These are phyloP conservation scores for Poeciliopsis presidionis DNA, from an alignment of 2,797 vertebrate species.

Conservation along the genomic window DNA sequence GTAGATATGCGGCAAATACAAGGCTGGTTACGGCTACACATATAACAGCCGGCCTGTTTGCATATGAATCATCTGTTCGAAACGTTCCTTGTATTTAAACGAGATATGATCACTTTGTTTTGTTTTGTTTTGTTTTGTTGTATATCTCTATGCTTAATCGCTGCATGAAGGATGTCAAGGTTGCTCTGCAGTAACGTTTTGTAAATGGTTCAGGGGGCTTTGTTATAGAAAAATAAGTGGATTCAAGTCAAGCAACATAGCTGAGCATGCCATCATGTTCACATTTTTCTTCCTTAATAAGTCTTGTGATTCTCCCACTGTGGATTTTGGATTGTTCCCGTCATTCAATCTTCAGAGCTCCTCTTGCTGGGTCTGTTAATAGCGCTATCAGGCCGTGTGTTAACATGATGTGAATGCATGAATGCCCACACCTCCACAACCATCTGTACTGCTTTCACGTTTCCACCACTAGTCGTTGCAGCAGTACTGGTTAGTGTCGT, in stretches of 20 bases:
- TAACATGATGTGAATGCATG: background rate
- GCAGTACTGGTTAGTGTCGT: background rate
- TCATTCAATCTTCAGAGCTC: background rate
- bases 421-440: background rate
- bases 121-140: background rate
- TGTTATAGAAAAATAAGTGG: background rate
- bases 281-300: constrained; percentile 5
- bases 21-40: background rate
- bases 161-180: background rate
- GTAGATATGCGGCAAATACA: background rate
- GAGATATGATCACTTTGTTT: background rate
- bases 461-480: background rate
- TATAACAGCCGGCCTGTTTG: background rate
- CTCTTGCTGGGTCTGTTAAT: background rate
- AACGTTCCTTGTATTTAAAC: background rate
- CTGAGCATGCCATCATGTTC: background rate
- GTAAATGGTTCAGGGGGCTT: background rate
- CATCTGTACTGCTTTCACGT: background rate
- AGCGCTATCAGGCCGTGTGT: background rate
- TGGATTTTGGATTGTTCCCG: background rate
- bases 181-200: background rate
- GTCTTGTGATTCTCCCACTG: background rate
- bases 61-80: background rate
- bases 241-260: background rate
- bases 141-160: background rate